Evolutionary conservation across 2,888 invertebrate species (phyloP), one percentile per base, ranked within the genome.

Genomic region (Agrochola macilenta): DNA sequence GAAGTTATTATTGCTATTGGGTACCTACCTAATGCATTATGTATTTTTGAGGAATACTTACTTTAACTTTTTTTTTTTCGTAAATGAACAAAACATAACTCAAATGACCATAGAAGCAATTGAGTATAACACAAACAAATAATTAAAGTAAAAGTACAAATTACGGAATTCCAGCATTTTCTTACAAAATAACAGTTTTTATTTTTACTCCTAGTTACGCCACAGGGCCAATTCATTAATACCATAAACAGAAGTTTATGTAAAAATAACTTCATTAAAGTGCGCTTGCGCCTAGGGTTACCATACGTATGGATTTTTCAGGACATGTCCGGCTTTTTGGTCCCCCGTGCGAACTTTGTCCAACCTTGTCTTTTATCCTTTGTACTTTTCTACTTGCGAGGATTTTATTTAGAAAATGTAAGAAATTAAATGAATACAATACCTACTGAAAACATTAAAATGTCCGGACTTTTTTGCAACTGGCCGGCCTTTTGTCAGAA

Each of bases 251-350:
- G 73, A 49, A 66, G 39, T 20, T 52, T 26, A 65, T 14, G 26
- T 61, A 49, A 69, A n/a, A 83, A 74, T 69, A 72, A 46, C 74
- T 82, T 83, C 14, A 86, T 83, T 83, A 86, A 77, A 72, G 30
- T 78, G 69, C 85, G 78, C 74, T 63, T 49, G 79, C 83, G 68
- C 35, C 11, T 35, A 69, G 63, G 1, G 61, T 35, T 35, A 35
- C 35, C n/a, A 63, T 39, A 4, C 4, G 61, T n/a, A 7, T n/a
- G 61, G 11, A n/a, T 35, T n/a, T 69, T 11, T 35, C 0, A 5
- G n/a, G n/a, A 58, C 7, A n/a, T 17, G 30, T 61, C 11, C 61
- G 2, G 30, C 17, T n/a, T 17, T 69, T 69, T 35, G n/a, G 5
- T 0, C 3, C 5, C 35, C 5, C 8, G 14, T 68, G 9, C 57